phyloP scores from a whole-genome alignment of 2,113 vertebrate species.

The Glaucidium brasilianum region DNA sequence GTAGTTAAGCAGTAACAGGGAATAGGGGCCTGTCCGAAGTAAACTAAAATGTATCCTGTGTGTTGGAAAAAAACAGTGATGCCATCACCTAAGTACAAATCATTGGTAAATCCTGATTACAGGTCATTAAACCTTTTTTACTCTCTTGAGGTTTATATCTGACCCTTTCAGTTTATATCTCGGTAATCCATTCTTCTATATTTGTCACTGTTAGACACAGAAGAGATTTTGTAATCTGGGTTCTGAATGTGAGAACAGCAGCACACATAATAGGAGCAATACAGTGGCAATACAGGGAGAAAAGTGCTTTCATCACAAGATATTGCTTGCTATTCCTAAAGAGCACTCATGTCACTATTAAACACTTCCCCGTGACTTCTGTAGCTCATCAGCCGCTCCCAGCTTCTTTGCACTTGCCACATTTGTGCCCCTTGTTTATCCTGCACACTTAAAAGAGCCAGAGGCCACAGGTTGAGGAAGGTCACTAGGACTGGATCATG shows the following conservation, averaged over 20 bases:
- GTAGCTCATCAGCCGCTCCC: neutral
- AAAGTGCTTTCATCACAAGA: neutral
- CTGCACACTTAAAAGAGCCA: neutral
- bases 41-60: neutral
- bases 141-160: neutral
- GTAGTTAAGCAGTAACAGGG: neutral
- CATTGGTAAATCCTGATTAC: neutral
- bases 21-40: neutral
- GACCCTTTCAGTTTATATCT: neutral
- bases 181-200: neutral
- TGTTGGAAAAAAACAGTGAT: neutral
- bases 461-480: neutral
- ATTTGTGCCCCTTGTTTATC: neutral
- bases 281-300: neutral
- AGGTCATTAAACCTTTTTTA: neutral
- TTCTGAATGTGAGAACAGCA: neutral
- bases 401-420: neutral
- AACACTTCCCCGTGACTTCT: neutral
- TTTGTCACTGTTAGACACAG: neutral
- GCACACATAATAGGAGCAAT: fast-evolving
- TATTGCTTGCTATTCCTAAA: neutral
- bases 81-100: neutral
- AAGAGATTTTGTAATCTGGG: neutral
- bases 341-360: neutral
- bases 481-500: neutral